Base-by-base conservation (phyloP, 2,113 vertebrate species). In the Callocephalon fimbriatum region DNA sequence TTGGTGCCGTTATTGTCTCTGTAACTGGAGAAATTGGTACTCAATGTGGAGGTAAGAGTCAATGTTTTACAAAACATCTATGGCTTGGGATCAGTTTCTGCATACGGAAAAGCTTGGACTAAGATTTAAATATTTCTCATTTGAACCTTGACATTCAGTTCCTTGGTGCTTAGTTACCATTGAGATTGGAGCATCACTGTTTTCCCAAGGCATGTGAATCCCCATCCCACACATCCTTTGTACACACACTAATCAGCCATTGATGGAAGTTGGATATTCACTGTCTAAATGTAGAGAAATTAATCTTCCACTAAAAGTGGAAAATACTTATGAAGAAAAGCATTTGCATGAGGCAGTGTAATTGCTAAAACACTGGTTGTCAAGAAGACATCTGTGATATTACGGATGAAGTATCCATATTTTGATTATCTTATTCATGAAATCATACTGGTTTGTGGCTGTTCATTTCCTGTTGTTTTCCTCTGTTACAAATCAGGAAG, bases 401-500 rank as follows among this genome's bases (percentile, higher is more conserved):
- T 97, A 51, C 1, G 1, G 91, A 83, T 79, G 70, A 94, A 94
- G 51, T 75, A 73, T 58, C 95, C 74, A 18, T 93, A 88, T 96
- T 97, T 93, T 97, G 75, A 97, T 98, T 97, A 96, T 95, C 95
- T 96, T 96, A 94, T 97, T 98, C 97, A 97, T 95, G 86, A 95
- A 97, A 91, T 97, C 85, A 3, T 91, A 79, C 89, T 94, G 94
- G 15, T 91, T 95, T 86, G 71, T 70, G 76, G 77, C 91, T 91
- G 8, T 92, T 94, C 85, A 91, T 97, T 97, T 98, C 94, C 96
- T 95, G 89, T 82, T 94, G 70, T 90, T 95, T 97, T 95, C 80
- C 85, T 72, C 72, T 92, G 51, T 91, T 94, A 82, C 72, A 83
- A 86, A 96, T 93, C 87, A 91, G 89, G 88, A 76, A 84, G 83